Conservation (phyloP, 2,113 vertebrate genomes). For the Fregata magnificens region DNA sequence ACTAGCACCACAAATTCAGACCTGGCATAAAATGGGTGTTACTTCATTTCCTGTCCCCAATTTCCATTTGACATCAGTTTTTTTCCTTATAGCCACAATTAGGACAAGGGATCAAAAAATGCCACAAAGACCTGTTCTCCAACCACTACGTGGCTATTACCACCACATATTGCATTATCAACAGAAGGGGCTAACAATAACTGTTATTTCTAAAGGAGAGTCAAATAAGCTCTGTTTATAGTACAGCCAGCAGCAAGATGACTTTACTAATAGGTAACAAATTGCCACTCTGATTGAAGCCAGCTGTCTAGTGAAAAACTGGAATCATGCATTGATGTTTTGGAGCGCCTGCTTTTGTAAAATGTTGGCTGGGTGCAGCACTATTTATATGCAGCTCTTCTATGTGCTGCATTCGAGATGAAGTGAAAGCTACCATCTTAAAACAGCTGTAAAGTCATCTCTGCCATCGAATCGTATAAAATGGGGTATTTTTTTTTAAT, state of each 20-base stretch:
- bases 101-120: background rate
- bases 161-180: background rate
- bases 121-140: background rate
- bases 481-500: background rate
- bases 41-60: background rate
- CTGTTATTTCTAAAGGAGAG: background rate
- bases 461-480: background rate
- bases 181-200: background rate
- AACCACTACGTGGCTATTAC: background rate
- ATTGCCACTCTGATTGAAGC: slow-evolving; percentile 23
- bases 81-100: background rate
- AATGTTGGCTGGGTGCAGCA: background rate
- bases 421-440: background rate
- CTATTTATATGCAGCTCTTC: background rate
- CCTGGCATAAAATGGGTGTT: background rate
- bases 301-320: slow-evolving; percentile 19
- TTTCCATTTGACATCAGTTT: background rate
- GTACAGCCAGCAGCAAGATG: slow-evolving; percentile 22
- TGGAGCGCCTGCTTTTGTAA: background rate
- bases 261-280: slow-evolving; percentile 40
- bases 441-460: background rate
- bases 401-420: background rate
- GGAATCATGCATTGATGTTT: background rate
- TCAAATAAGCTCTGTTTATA: slow-evolving; percentile 2
- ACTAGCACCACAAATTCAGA: background rate